These are phyloP conservation scores for Megaustenia siamemsis DNA, from an alignment of 2,888 invertebrate genomes.

Conservation along the genomic window DNA sequence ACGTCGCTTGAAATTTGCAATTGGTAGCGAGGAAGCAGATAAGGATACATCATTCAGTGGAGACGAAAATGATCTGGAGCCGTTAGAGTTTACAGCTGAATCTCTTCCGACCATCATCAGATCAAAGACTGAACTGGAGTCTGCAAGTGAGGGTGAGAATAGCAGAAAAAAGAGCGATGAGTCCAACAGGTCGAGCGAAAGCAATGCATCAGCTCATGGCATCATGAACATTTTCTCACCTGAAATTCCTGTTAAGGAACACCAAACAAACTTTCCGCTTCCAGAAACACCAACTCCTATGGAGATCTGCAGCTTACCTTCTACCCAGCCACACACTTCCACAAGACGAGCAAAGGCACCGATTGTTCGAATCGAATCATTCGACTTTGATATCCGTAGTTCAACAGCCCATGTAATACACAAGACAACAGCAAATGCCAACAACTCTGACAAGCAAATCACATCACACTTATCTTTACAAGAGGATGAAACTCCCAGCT, in stretches of 20 bases:
- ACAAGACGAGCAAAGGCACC: constrained; percentile 36
- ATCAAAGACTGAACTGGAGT: constrained; percentile 36
- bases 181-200: background rate
- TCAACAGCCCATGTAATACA: background rate
- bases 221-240: background rate
- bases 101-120: constrained; percentile 51
- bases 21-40: constrained; percentile 54
- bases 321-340: background rate
- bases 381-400: constrained; percentile 27
- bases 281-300: background rate
- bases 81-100: constrained; percentile 29
- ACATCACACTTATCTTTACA: background rate
- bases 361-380: constrained; percentile 45
- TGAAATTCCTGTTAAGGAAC: background rate
- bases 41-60: constrained; percentile 17
- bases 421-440: background rate
- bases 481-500: background rate
- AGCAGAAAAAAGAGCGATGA: constrained; percentile 21
- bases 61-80: constrained; percentile 32
- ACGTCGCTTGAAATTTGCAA: constrained; percentile 57
- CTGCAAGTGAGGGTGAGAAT: constrained; percentile 38
- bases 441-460: background rate
- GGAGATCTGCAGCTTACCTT: constrained; percentile 1
- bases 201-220: constrained; percentile 5
- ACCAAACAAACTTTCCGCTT: background rate